Percentiles rank a stretch among this genome's conserved stretches.
These are phyloP conservation scores for Drosophila teissieri DNA, from an alignment of 1,140 invertebrate species.

Conservation along the genomic window DNA sequence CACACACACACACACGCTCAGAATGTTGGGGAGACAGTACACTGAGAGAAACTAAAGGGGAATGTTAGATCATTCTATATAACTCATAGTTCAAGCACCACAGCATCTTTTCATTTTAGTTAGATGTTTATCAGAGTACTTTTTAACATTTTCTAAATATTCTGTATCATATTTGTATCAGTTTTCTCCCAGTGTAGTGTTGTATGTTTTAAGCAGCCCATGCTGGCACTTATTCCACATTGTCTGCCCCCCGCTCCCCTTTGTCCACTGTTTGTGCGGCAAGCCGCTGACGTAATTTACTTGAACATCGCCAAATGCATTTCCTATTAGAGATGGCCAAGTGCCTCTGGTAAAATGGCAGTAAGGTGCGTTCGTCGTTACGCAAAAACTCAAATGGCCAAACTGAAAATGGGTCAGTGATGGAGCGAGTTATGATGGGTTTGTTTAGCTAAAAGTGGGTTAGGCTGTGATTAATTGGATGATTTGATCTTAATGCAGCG, in stretches of 20 bases:
- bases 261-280: slow-evolving; percentile 33
- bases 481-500: neutral
- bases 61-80: neutral
- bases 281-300: slow-evolving; percentile 77
- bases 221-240: slow-evolving; percentile 67
- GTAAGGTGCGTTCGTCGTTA: slow-evolving; percentile 42
- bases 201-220: slow-evolving; percentile 72
- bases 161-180: too few relatives aligned
- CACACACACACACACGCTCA: slow-evolving; percentile 14
- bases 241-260: neutral
- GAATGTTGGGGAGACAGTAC: slow-evolving; percentile 4
- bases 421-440: slow-evolving; percentile 15
- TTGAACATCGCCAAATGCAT: slow-evolving; percentile 73
- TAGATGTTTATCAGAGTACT: too few relatives aligned
- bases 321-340: slow-evolving; percentile 55
- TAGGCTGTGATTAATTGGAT: neutral
- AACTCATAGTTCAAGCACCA: neutral
- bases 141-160: too few relatives aligned
- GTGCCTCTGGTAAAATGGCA: slow-evolving; percentile 10
- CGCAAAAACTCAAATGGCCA: slow-evolving; percentile 37
- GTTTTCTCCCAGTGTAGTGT: slow-evolving; percentile 21
- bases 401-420: slow-evolving; percentile 38
- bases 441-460: neutral
- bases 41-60: neutral
- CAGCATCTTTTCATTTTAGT: neutral